phyloP scores from a whole-genome alignment of 1,140 invertebrate genomes.

The Physella acuta region DNA sequence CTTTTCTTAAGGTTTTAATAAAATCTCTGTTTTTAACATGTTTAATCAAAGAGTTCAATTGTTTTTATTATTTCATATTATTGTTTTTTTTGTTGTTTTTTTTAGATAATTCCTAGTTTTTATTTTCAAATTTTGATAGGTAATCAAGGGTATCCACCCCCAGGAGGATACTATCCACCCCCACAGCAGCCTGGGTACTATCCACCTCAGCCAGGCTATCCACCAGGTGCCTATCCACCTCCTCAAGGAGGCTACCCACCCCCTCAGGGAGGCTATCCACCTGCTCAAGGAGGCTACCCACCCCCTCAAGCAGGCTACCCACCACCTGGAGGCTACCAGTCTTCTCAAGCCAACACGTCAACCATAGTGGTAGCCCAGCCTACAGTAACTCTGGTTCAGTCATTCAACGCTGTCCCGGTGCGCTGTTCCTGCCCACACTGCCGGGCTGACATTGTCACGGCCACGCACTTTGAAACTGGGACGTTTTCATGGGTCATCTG shows the following conservation, averaged over 20 bases:
- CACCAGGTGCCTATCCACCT: neutral
- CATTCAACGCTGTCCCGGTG: conserved; percentile 33
- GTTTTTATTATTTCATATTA: no score
- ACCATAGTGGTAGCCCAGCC: conserved; percentile 41
- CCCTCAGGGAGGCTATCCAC: conserved; percentile 20
- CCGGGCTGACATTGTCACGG: conserved; percentile 41
- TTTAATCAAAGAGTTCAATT: no score
- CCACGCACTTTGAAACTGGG: conserved; percentile 38
- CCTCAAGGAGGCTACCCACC: no score
- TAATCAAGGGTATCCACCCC: no score
- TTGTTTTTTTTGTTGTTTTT: no score
- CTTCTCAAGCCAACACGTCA: neutral
- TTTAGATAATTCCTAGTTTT: no score
- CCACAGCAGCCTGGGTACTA: neutral
- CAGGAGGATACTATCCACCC: no score
- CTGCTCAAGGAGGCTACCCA: conserved; percentile 25
- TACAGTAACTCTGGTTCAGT: conserved; percentile 33
- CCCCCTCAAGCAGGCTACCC: no score
- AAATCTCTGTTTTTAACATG: no score
- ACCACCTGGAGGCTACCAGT: conserved; percentile 1
- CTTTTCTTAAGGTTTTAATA: no score
- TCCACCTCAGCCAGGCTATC: no score
- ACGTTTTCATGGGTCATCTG: conserved; percentile 42
- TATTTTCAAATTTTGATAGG: no score
- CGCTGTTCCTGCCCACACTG: conserved; percentile 40